Percentiles rank a stretch among this genome's conserved stretches.
Evolutionary conservation across 2,888 invertebrate genomes (phyloP).

Genomic region (Heteropelma amictum): DNA sequence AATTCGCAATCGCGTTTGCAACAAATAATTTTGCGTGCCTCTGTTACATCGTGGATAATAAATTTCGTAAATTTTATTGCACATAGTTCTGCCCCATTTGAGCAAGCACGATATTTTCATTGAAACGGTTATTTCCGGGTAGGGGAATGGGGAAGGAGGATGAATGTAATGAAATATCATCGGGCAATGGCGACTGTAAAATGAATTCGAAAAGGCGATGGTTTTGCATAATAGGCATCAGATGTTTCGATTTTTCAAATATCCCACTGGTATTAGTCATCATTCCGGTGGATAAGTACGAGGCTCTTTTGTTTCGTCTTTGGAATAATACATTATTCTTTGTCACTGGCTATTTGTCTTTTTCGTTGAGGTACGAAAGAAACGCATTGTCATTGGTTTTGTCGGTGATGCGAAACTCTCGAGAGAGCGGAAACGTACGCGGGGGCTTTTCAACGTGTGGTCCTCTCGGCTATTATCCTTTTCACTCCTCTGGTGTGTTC

Average conservation of each 20-base stretch:
- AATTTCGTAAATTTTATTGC: no score
- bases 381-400: conserved; percentile 37
- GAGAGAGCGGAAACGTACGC: conserved; percentile 4
- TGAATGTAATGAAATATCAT: background rate
- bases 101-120: no score
- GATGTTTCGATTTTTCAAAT: conserved; percentile 3
- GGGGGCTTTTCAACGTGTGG: conserved; percentile 24
- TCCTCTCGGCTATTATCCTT: conserved; percentile 42
- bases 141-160: background rate
- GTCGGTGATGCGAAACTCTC: conserved; percentile 12
- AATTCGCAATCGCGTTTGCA: no score
- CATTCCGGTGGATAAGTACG: background rate
- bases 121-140: background rate
- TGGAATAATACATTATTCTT: background rate
- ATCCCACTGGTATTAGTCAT: background rate
- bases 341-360: background rate
- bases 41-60: no score
- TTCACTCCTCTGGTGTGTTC: conserved; percentile 34
- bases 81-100: no score
- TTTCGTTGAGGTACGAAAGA: background rate
- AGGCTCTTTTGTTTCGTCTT: background rate
- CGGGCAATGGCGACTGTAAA: background rate
- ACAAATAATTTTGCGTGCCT: no score
- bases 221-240: conserved; percentile 4
- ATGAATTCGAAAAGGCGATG: no score